phyloP scores from a whole-genome alignment of 1,140 invertebrate species.

The Drosophila erecta region DNA sequence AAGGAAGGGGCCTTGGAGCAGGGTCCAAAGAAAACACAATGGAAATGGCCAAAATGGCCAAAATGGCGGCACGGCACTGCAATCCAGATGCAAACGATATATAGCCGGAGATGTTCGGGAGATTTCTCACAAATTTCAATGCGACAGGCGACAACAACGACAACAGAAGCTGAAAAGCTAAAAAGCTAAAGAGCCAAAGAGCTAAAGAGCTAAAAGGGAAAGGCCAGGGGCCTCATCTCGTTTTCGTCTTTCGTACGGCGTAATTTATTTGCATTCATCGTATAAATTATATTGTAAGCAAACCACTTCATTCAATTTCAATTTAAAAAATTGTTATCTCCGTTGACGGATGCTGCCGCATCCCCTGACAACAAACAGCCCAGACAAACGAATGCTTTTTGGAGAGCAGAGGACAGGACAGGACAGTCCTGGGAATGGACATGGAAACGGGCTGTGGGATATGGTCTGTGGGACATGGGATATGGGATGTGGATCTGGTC shows the following conservation, averaged over 20 bases:
- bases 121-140: conserved; percentile 83
- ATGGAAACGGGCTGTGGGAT: background rate
- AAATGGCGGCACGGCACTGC: conserved; percentile 77
- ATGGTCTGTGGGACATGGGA: conserved; percentile 3
- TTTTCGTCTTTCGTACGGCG: conserved; percentile 51
- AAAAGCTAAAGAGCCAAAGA: conserved; percentile 20
- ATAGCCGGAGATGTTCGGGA: conserved; percentile 49
- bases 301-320: conserved; percentile 84
- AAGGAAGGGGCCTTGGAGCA: conserved; percentile 17
- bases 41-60: conserved; percentile 59
- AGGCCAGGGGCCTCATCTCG: conserved; percentile 47
- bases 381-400: conserved; percentile 73
- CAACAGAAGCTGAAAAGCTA: conserved; percentile 7
- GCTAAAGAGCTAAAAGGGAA: conserved; percentile 58
- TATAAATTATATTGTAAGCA: conserved; percentile 84
- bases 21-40: conserved; percentile 22
- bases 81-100: conserved; percentile 80
- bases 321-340: conserved; percentile 84
- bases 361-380: conserved; percentile 74
- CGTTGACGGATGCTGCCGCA: conserved; percentile 79
- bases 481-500: conserved; percentile 6
- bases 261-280: conserved; percentile 84
- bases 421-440: conserved; percentile 47
- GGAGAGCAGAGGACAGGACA: conserved; percentile 48
- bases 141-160: conserved; percentile 48